Base-by-base conservation (phyloP, 2,113 vertebrate genomes). In the Xiphorhynchus elegans region DNA sequence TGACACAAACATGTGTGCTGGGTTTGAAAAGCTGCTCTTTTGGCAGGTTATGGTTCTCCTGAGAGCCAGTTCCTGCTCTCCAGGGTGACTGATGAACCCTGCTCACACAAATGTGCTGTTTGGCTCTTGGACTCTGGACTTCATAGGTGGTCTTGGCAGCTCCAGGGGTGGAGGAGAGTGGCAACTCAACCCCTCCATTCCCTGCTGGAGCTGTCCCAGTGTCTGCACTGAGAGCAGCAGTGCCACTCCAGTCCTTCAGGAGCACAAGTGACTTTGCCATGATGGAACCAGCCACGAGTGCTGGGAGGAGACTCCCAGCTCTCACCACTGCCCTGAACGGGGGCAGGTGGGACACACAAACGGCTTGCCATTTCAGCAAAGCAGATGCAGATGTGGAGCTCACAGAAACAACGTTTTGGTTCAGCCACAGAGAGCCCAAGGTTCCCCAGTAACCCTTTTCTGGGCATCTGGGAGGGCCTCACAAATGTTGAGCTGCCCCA, bases 1-100 rank as follows among this genome's bases (percentile, higher is more conserved):
- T 88, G 94, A 93, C 85, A 95, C 68, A 88, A 89, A 44, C 83
- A 77, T 74, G 86, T 84, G 75, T 79, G 76, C 56, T 81, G 83
- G 50, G 40, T 39, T 95, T 89, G 90, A 44, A 89, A 87, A 87
- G 74, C 84, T 94, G 66, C 67, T 91, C n/a, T 91, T 91, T 53
- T 96, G 96, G 96, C 93, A 89, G 81, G 53, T 85, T 2, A 11
- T 24, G 66, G 44, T 70, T 89, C 62, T 93, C 70, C 89, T 79
- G 83, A 75, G 77, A 90, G 92, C 77, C 93, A 87, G 73, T 87
- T 94, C 53, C 58, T 82, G 69, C 67, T 91, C 69, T 88, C 64
- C 69, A 93, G 79, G 37, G 67, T 17, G 60, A 26, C 46, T 92
- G 88, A 78, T 74, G 85, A 94, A 40, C 77, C 33, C 76, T 68